Conservation (phyloP, 2,888 invertebrate genomes). For the Cheilosia impressa region DNA sequence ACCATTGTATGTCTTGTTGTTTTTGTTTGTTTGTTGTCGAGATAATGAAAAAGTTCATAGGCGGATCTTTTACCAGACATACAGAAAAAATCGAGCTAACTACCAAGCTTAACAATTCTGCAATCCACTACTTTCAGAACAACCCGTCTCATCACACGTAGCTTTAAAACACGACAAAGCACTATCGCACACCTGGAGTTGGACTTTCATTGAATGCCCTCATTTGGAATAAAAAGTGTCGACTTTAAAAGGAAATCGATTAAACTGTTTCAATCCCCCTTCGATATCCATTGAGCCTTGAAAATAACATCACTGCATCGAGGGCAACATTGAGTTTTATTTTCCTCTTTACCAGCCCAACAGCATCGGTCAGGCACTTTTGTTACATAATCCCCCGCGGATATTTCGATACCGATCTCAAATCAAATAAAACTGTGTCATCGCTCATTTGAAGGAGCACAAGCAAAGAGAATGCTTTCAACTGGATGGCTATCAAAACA, state of each 20-base stretch:
- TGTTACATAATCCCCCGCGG: constrained; percentile 11
- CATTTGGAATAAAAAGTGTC: background rate
- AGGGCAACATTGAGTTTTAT: background rate
- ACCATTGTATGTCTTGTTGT: too few species aligned
- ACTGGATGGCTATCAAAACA: constrained; percentile 34
- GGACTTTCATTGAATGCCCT: background rate
- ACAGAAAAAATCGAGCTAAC: too few species aligned
- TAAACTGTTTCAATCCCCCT: background rate
- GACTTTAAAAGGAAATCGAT: background rate
- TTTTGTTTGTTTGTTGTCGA: too few species aligned
- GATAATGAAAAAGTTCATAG: too few species aligned
- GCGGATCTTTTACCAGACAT: too few species aligned
- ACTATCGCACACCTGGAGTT: too few species aligned
- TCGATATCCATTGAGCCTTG: background rate
- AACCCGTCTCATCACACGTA: too few species aligned
- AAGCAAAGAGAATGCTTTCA: constrained; percentile 12
- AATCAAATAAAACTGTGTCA: constrained; percentile 30
- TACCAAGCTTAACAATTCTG: too few species aligned
- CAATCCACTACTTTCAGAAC: too few species aligned
- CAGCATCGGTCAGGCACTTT: background rate
- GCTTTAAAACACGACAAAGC: too few species aligned
- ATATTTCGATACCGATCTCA: constrained; percentile 19
- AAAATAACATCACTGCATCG: constrained; percentile 12
- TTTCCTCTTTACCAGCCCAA: background rate
- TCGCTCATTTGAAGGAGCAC: background rate